Base-by-base conservation (phyloP, 2,113 vertebrate genomes). In the Hipposideros armiger region DNA sequence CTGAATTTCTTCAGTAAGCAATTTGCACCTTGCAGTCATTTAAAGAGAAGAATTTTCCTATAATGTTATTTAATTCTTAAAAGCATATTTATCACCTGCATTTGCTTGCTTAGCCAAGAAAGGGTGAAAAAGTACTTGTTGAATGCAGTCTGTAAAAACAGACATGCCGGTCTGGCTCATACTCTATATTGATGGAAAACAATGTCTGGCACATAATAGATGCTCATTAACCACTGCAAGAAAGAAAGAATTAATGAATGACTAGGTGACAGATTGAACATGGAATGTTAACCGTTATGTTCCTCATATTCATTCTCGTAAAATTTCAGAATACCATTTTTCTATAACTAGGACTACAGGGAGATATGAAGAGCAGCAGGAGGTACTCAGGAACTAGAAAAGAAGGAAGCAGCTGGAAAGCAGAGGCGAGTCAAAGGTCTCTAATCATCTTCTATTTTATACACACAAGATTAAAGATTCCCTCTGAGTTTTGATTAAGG, bases 401-500 rank as follows among this genome's bases (percentile, higher is more conserved):
- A 36, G 47, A 73, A 87, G n/a, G 40, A 73, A 90, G 97, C 98
- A 98, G 98, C 98, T 99, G 98, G 97, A 94, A 97, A 90, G 88
- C 73, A 85, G 28, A 83, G 96, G 78, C 88, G 94, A 98, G 97
- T 99, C 98, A 98, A 97, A 90, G 90, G 95, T 89, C 95, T 96
- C 94, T 99, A 99, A 99, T 99, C 95, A 77, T 95, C 99, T 98
- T 91, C 98, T 97, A 96, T 98, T 98, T 99, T 98, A 97, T 98
- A 97, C 96, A 98, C 98, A 98, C 90, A 15, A 99, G 99, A 99
- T 99, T 99, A 99, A 98, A 99, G 98, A 98, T 99, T 98, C 98
- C 95, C 98, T 99, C 97, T 81, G 98, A 98, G 98, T 99, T 99
- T 97, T 99, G 99, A 99, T 99, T 99, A 99, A 99, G 99, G 99